Percentiles rank a stretch among this genome's conserved stretches.
These are phyloP conservation scores for Physeter macrocephalus DNA, from an alignment of 2,113 vertebrate species.

Conservation along the genomic window DNA sequence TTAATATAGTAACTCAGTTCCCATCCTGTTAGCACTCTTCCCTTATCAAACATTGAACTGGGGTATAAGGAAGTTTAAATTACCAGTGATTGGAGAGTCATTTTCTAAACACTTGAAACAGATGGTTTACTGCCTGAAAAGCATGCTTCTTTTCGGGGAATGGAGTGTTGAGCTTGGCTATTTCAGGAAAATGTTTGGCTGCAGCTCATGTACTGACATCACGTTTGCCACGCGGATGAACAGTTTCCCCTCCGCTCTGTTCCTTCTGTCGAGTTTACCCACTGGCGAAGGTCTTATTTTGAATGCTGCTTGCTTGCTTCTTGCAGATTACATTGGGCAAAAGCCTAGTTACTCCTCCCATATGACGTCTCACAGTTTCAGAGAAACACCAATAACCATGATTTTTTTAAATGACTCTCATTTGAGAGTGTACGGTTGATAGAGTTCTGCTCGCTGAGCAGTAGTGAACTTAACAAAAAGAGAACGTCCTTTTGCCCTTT, in stretches of 20 bases:
- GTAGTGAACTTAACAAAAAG: background rate
- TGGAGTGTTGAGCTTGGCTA: background rate
- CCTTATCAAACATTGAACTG: conserved; percentile 76
- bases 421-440: background rate
- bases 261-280: background rate
- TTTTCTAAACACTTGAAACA: conserved; percentile 79
- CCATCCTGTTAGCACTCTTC: conserved; percentile 76
- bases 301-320: background rate
- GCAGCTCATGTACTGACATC: background rate
- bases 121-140: conserved; percentile 78
- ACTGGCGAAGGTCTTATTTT: background rate
- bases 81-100: conserved; percentile 72
- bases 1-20: conserved; percentile 82
- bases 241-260: background rate
- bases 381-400: background rate
- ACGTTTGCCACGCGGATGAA: background rate
- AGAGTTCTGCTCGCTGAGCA: background rate
- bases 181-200: conserved; percentile 31
- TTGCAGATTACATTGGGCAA: background rate
- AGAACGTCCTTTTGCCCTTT: background rate
- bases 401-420: background rate
- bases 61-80: conserved; percentile 83
- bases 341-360: background rate
- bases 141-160: conserved; percentile 47
- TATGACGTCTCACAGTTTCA: background rate